Evolutionary conservation across 2,888 invertebrate species (phyloP), one percentile per base, ranked within the genome.

Genomic region (Parapristionchus giblindavisi): DNA sequence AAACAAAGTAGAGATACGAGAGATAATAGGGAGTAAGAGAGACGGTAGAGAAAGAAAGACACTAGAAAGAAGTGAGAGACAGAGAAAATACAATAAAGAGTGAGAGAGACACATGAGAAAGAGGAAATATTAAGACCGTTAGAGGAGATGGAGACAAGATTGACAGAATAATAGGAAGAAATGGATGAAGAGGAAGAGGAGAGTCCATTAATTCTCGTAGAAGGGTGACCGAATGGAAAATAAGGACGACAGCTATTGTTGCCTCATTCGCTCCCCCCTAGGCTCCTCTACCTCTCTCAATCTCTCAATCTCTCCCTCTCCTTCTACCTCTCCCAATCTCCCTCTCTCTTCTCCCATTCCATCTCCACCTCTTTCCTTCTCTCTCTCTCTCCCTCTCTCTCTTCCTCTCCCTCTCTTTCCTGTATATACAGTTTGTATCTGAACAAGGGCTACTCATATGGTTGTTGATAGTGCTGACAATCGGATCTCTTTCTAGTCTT

Each of bases 361-460:
- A 40, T 61, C 51, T 11, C 51, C 40, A 43, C 65, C 60, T 29
- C 48, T 40, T 24, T 48, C 66, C 32, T 24, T n/a, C 63, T 38
- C 40, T 36, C 40, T 40, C 38, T 63, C 38, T 6, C 43, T n/a
- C 40, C 34, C 11, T 40, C 0, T n/a, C 48, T 48, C 43, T 61
- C 40, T 61, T n/a, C 38, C n/a, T n/a, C n/a, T 27, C 38, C 24
- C 36, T 60, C 34, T 34, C 36, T 34, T 58, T 36, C 32, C 63
- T 36, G 29, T 65, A 43, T 43, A 65, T 40, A 43, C 40, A 65
- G 43, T 43, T 65, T 34, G 51, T 24, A 27, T 52, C 52, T 48
- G 51, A 66, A 29, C 48, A 66, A 43, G 43, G 29, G 8, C 43
- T 43, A 43, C 43, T 43, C 43, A 43, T 43, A 43, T 43, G 8